Evolutionary conservation across 2,113 vertebrate genomes (phyloP), one percentile per base, ranked within the genome.

Genomic region (Astur gentilis): DNA sequence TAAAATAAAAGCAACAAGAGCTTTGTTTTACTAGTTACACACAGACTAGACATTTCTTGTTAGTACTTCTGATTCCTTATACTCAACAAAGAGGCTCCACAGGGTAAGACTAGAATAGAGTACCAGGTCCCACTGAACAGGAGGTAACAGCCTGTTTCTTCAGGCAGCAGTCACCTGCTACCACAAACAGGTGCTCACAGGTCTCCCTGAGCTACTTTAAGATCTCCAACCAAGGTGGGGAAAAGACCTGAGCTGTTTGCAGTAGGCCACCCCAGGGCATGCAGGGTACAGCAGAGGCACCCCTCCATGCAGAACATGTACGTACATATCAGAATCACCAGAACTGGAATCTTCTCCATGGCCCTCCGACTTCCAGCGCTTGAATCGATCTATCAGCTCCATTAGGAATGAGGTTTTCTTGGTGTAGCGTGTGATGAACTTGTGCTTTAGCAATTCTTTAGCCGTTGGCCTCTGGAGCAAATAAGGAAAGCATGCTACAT

Each of bases 381-480:
- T 99, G 97, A 99, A 99, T 6, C 99, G 98, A 90, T 99, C 99
- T 1, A 99, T 99, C 84, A 99, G 97, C 97, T 99, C 99, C 13
- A 99, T 99, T 21, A 99, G 99, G 98, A 99, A 99, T 40, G 99
- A 99, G 45, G 99, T 99, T 98, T 99, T 99, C 98, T 99, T 99
- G 87, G 99, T 99, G 95, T 99, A 98, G 91, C 99, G 99, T 10
- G 98, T 96, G 92, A 99, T 99, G 97, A 99, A 99, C 97, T 99
- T 99, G 98, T 99, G 99, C 95, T 99, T 99, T 52, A 99, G 98
- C n/a, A 99, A 97, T 95, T 99, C 99, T 83, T 99, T 99, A 88
- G 99, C 99, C 22, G 99, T 99, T 1, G 99, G 99, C 95, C 99
- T 99, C 99, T 99, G 97, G 32, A 76, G 8, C 54, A 96, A 69